phyloP scores from a whole-genome alignment of 2,113 vertebrate genomes.

The Candoia aspera region DNA sequence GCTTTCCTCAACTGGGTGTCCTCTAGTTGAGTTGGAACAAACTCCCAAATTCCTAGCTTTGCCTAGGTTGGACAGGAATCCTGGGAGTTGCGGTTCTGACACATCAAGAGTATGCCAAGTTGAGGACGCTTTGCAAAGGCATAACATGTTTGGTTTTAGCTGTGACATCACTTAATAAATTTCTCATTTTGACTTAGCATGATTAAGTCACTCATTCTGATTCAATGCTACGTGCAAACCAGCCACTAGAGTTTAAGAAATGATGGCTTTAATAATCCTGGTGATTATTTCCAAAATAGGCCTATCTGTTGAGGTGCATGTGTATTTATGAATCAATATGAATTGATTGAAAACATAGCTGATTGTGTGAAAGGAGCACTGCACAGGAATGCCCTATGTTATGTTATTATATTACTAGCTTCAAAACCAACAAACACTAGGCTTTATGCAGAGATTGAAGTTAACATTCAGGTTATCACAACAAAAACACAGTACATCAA shows the following conservation, averaged over 20 bases:
- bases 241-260: background rate
- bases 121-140: background rate
- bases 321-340: background rate
- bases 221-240: background rate
- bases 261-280: background rate
- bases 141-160: background rate
- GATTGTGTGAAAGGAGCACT: background rate
- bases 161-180: background rate
- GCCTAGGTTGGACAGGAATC: no score
- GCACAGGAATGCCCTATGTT: background rate
- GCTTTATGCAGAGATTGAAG: background rate
- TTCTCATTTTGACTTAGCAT: background rate
- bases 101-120: no score
- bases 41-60: no score
- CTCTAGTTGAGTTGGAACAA: background rate
- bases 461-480: no score
- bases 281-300: background rate
- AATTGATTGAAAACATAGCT: background rate
- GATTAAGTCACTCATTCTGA: background rate
- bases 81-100: no score
- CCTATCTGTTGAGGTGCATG: background rate
- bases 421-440: background rate
- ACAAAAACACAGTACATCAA: background rate
- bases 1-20: background rate
- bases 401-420: background rate